phyloP scores from a whole-genome alignment of 2,113 vertebrate genomes.

The Hystrix brachyura region DNA sequence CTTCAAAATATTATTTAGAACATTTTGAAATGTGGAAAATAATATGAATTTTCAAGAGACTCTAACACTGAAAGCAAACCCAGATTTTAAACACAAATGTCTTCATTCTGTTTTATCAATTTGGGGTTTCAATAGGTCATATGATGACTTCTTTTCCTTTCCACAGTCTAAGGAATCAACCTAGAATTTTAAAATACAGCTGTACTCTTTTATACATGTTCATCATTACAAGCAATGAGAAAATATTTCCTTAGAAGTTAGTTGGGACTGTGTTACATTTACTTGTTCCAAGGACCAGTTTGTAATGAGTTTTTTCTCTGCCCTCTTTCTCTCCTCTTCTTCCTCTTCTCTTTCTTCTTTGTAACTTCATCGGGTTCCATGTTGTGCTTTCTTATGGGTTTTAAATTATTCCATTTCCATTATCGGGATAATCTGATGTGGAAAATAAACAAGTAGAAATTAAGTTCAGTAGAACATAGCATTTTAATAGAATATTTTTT shows the following conservation, averaged over 20 bases:
- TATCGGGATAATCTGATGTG: not conserved
- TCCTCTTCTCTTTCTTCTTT: not conserved
- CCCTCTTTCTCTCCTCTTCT: not conserved
- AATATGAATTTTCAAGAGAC: not conserved
- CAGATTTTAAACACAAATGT: not conserved
- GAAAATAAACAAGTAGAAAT: not conserved
- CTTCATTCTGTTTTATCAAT: not conserved
- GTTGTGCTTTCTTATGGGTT: not conserved
- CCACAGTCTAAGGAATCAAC: not conserved
- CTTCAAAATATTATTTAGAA: not conserved
- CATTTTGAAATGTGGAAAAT: conserved; percentile 4
- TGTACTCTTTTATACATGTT: not conserved
- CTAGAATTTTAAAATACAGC: not conserved
- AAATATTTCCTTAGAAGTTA: conserved; percentile 11
- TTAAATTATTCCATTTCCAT: not conserved
- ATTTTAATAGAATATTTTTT: not conserved
- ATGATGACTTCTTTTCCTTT: not conserved
- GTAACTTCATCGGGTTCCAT: not conserved
- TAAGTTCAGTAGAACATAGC: not conserved
- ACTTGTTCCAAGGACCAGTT: not conserved
- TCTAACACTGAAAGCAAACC: not conserved
- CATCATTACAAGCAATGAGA: not conserved
- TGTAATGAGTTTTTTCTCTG: not conserved
- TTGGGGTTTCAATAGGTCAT: not conserved
- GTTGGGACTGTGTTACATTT: not conserved